Evolutionary conservation across 2,888 invertebrate genomes (phyloP), one percentile per base, ranked within the genome.

Genomic region (Chrysomela aeneicollis): DNA sequence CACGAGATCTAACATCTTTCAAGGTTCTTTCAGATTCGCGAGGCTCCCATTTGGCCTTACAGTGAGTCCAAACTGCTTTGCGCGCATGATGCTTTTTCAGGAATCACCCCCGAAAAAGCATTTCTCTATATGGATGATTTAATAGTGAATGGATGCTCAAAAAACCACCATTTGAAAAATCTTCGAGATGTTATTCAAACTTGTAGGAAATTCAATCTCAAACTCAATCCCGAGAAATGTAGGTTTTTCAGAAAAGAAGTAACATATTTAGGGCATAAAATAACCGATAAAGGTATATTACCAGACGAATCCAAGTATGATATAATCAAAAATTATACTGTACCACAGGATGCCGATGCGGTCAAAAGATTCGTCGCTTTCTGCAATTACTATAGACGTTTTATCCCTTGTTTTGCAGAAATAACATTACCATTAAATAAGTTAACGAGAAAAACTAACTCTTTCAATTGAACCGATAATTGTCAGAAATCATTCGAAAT

Each of bases 31-130:
- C 59, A 63, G 67, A 50, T 73, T 69, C 51, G 68, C 66, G 17
- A 35, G 70, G 53, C 46, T 74, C 9, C 71, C 70, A 8, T 73
- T 71, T 58, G 74, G 73, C 2, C 58, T 74, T 18, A 69, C 63
- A 15, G 65, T 72, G 1, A 67, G 70, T 32, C 71, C 71, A 8
- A 70, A 68, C 42, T 70, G 72, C 47, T 75, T 76, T 50, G 64
- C 64, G 51, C 21, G 74, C 50, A 73, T 76, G 72, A 74, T 76
- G 76, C 42, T 5, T 17, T 17, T 22, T 21, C 22, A 21, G 26
- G 32, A 3, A 3, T 53, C 55, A 18, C 37, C 69, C 3, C 67
- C 60, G n/a, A 49, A 71, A 3, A 69, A n/a, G 49, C 49, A 30
- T 49, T 49, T 49, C 19, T 49, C 12, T 22, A 49, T 49, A 49